Evolutionary conservation across 2,113 vertebrate genomes (phyloP).

Genomic region (Tychaedon coryphoeus): DNA sequence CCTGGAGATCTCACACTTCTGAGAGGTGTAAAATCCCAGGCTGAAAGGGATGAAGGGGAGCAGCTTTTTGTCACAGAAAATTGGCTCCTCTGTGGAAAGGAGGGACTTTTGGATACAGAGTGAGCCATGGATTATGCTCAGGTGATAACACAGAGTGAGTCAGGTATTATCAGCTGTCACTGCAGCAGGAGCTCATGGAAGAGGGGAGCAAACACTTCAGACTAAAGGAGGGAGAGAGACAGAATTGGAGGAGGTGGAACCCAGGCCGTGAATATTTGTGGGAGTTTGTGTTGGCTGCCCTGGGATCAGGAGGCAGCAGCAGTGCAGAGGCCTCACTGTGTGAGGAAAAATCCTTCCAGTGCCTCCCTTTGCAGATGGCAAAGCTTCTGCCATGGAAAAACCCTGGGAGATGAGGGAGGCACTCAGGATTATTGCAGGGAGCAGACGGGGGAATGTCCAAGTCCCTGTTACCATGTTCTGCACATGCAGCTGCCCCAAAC

Average conservation of each 20-base stretch:
- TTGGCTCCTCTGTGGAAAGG: background rate
- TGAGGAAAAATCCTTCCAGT: background rate
- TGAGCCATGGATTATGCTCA: background rate
- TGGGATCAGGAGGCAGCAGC: background rate
- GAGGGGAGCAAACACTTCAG: background rate
- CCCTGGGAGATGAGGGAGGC: background rate
- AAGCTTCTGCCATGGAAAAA: background rate
- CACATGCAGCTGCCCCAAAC: background rate
- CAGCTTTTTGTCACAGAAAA: background rate
- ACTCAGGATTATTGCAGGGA: background rate
- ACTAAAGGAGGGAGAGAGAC: background rate
- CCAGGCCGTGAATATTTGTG: background rate
- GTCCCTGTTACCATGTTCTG: background rate
- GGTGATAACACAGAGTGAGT: background rate
- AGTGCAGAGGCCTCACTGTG: fast-evolving
- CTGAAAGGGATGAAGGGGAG: background rate
- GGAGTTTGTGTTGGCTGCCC: background rate
- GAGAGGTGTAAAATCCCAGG: background rate
- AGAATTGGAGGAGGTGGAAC: background rate
- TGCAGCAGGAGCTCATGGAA: background rate
- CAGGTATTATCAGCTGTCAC: background rate
- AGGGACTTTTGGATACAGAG: background rate
- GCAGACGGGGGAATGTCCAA: background rate
- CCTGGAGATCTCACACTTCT: background rate
- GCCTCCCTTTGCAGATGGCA: background rate